Base-by-base conservation (phyloP, 2,113 vertebrate genomes). In the Callocephalon fimbriatum region DNA sequence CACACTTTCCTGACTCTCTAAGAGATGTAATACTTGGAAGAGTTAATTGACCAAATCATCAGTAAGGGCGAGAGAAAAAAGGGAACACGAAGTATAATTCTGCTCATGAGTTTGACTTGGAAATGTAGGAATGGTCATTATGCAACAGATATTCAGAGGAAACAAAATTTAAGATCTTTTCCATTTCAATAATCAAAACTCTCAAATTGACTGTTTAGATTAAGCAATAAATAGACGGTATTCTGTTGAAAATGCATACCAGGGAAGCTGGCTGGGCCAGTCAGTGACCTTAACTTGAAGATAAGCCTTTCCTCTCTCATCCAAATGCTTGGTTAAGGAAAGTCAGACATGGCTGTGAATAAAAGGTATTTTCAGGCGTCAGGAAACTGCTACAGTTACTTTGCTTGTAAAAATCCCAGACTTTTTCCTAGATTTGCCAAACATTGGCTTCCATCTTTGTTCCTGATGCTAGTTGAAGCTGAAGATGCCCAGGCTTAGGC, bases 1-100 rank as follows among this genome's bases (percentile, higher is more conserved):
- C 97, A 98, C 88, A 97, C 85, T 96, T 93, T 95, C 51, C 51
- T 97, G 91, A 97, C 88, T 95, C 80, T 96, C 62, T 95, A 97
- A 96, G 93, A 97, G 73, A 87, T 94, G 44, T 91, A 97, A 97
- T 95, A 86, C 74, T 98, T 93, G 73, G 71, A 96, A 95, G 54
- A 95, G 90, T 97, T 98, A 98, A 98, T 98, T 98, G 97, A 97
- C 91, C 79, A 97, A 96, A 97, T 97, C 74, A 66, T 91, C 87
- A 91, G 78, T 90, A 96, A 96, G 77, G 94, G 20, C 12, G 32
- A 95, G 71, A 82, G 44, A 66, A 96, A 63, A 97, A 95, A 67
- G 26, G 77, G 90, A 88, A 93, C 38, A 58, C 65, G 59, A 85
- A 97, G 76, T 88, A 75, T 19, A 66, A 35, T 95, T 97, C 54